A percentile compares a stretch with the other conserved stretches of the same genome.
phyloP scores from a whole-genome alignment of 1,140 invertebrate genomes.

The Chelonus insularis region DNA sequence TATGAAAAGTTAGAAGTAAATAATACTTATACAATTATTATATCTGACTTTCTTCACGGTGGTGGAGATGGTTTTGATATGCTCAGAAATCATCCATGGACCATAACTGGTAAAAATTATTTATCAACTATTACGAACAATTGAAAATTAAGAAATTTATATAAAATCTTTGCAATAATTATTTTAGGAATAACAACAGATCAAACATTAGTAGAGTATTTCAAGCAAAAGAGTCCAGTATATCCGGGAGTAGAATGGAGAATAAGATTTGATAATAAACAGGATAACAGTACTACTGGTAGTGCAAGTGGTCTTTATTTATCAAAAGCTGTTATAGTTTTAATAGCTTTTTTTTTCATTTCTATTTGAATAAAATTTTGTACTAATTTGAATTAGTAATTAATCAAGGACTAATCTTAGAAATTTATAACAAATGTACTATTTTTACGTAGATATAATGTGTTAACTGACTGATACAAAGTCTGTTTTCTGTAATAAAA shows the following conservation, averaged over 20 bases:
- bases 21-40: slow-evolving; percentile 58
- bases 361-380: too few relatives aligned
- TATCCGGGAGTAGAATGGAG: slow-evolving; percentile 25
- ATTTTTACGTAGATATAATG: too few relatives aligned
- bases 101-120: slow-evolving; percentile 24
- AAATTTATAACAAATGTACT: too few relatives aligned
- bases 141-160: too few relatives aligned
- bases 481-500: too few relatives aligned
- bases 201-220: slow-evolving; percentile 36
- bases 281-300: not conserved
- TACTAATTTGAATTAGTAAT: too few relatives aligned
- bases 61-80: slow-evolving; percentile 64
- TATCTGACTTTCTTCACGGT: slow-evolving; percentile 58
- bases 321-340: too few relatives aligned
- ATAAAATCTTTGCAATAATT: not conserved
- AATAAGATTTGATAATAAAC: slow-evolving; percentile 21
- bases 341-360: too few relatives aligned
- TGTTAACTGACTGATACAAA: too few relatives aligned
- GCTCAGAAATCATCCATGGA: slow-evolving; percentile 37
- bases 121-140: not conserved
- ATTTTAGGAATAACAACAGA: slow-evolving; percentile 3
- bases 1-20: slow-evolving; percentile 49
- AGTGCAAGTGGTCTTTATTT: too few relatives aligned
- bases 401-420: too few relatives aligned
- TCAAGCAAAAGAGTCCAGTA: slow-evolving; percentile 20